A percentile compares a stretch with the other conserved stretches of the same genome.
Conservation (phyloP, 2,113 vertebrate species). For the Myrmophylax atrothorax region DNA sequence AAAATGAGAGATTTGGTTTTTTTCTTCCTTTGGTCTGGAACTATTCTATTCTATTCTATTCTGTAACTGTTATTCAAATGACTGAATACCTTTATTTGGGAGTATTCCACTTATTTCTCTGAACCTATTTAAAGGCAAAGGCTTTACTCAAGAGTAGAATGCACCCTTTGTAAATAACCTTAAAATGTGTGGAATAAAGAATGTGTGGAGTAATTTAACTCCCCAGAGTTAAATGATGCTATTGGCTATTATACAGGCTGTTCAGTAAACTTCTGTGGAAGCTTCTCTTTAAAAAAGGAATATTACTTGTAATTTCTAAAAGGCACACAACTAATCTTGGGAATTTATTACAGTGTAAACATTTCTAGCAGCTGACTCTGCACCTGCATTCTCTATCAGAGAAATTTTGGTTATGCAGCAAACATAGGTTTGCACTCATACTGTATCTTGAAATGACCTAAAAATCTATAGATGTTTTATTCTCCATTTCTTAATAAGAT, state of each 20-base stretch:
- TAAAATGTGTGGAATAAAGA: not conserved
- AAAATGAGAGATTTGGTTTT: not conserved
- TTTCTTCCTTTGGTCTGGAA: not conserved
- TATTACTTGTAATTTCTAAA: not conserved
- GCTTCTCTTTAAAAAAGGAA: not conserved
- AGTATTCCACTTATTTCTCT: not conserved
- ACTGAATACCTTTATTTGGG: not conserved
- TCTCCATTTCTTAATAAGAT: not conserved
- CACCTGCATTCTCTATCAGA: not conserved
- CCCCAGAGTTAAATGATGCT: not conserved
- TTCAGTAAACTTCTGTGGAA: not conserved
- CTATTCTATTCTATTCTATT: not conserved
- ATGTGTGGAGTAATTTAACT: not conserved
- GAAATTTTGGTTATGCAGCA: not conserved
- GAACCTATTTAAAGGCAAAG: not conserved
- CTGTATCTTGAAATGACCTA: not conserved
- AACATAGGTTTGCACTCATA: not conserved
- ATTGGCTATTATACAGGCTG: not conserved
- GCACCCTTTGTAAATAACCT: not conserved
- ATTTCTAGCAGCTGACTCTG: not conserved
- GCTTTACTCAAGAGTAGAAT: not conserved
- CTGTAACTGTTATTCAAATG: not conserved
- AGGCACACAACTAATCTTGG: not conserved
- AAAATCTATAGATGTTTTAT: conserved; percentile 22
- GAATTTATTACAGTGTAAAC: not conserved